These are phyloP conservation scores for Atherinosoma microstoma DNA, from an alignment of 2,797 vertebrate species.

Conservation along the genomic window DNA sequence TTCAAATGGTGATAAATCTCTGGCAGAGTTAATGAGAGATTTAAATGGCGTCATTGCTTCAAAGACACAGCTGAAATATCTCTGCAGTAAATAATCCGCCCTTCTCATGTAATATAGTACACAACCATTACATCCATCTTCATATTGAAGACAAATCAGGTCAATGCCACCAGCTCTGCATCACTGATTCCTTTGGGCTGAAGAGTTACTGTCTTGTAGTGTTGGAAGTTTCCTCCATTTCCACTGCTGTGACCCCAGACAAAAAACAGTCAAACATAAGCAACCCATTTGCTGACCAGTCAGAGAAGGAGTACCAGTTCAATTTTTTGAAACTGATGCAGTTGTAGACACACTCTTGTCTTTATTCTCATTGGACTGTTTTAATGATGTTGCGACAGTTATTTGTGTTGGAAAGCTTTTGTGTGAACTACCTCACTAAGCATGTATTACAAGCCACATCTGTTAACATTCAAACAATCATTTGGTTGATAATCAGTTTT, in stretches of 20 bases:
- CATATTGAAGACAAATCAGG: constrained; percentile 66
- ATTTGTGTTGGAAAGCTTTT: background rate
- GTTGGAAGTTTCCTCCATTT: constrained; percentile 44
- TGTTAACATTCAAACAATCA: background rate
- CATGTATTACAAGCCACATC: too few species aligned
- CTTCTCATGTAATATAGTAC: constrained; percentile 60
- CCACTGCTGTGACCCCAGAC: constrained; percentile 31
- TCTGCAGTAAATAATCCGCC: constrained; percentile 68
- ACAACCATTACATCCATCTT: constrained; percentile 70
- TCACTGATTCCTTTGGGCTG: constrained; percentile 35
- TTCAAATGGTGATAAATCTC: constrained; percentile 78
- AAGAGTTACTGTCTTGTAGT: constrained; percentile 38
- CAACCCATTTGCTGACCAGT: constrained; percentile 7
- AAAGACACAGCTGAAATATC: constrained; percentile 75
- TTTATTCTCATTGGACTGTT: constrained; percentile 16
- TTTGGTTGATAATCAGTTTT: background rate
- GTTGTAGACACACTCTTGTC: constrained; percentile 6
- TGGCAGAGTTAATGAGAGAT: constrained; percentile 78
- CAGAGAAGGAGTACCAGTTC: constrained; percentile 23
- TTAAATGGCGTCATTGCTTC: constrained; percentile 75
- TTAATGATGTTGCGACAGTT: background rate
- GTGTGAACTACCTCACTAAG: background rate
- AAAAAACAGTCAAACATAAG: constrained; percentile 13
- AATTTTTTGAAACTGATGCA: constrained; percentile 33
- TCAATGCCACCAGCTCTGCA: constrained; percentile 52